Base-by-base conservation (phyloP, 2,797 vertebrate species). In the Picus viridis region DNA sequence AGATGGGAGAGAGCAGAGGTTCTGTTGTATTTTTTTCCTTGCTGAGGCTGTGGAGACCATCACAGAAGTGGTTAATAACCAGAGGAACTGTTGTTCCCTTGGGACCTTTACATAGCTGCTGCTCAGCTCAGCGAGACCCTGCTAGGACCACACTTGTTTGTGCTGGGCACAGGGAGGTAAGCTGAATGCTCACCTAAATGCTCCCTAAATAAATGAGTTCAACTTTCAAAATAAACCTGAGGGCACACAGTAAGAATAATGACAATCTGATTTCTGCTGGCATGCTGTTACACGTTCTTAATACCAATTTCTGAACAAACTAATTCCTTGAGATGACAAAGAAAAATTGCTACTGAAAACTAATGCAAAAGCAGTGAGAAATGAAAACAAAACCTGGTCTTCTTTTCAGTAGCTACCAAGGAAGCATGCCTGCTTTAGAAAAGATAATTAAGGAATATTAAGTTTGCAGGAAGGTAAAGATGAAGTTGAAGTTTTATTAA, bases 11-110 rank as follows among this genome's bases (percentile, higher is more conserved):
- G 2, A 54, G 34, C 39, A 54, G 30, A 41, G 12, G 26, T 39
- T 58, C 29, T 61, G 0, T 0, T 41, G 23, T 2, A 16, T 36
- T 36, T 49, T 36, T 49, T 58, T 7, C 20, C 20, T 43, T 29
- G 12, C 20, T 26, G n/a, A 83, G 18, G 4, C 67, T 24, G 13
- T 29, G 13, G 36, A 69, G 32, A 32, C 6, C 45, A 41, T 12
- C 18, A 19, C 65, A 77, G 49, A 32, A 86, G 30, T 20, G 43
- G n/a, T 77, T 56, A 58, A 30, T 45, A 61, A 54, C 12, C 2
- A 77, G 9, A 79, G 36, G 29, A 80, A 27, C 10, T 34, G 15
- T 27, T 47, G 62, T 9, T 56, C 62, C 65, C 19, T 41, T 63
- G 51, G 61, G 45, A 41, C 59, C 2, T 23, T 86, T 0, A 0